Conservation (phyloP, 2,113 vertebrate species). For the Excalfactoria chinensis region DNA sequence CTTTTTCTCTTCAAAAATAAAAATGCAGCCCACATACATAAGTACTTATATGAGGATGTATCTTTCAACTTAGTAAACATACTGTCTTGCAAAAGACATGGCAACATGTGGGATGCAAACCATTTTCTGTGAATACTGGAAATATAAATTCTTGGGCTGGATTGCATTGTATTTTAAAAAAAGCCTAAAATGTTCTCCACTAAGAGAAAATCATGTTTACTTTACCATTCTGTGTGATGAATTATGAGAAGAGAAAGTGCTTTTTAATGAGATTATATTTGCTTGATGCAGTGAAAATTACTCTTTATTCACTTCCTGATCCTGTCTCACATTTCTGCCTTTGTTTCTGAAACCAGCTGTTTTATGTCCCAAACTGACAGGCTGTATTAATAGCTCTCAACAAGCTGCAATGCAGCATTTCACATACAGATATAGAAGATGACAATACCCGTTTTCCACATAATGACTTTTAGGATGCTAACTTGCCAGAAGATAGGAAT, state of each 20-base stretch:
- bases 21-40: not conserved
- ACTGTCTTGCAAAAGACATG: not conserved
- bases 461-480: not conserved
- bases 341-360: conserved; percentile 20
- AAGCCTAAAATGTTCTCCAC: not conserved
- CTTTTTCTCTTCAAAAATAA: not conserved
- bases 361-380: not conserved
- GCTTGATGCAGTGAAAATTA: conserved; percentile 27
- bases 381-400: not conserved
- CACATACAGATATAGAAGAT: not conserved
- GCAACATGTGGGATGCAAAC: not conserved
- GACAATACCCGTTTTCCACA: not conserved
- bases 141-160: not conserved
- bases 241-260: conserved; percentile 29
- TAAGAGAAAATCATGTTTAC: not conserved
- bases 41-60: not conserved
- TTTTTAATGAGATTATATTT: conserved; percentile 48
- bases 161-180: not conserved
- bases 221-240: conserved; percentile 18
- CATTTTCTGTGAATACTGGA: not conserved
- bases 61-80: not conserved
- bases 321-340: conserved; percentile 12
- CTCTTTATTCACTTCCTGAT: conserved; percentile 8
- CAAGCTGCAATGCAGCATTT: not conserved
- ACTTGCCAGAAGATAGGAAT: not conserved